Percentiles rank a stretch among this genome's conserved stretches.
phyloP scores from a whole-genome alignment of 2,113 vertebrate genomes.

The Lanius collurio region DNA sequence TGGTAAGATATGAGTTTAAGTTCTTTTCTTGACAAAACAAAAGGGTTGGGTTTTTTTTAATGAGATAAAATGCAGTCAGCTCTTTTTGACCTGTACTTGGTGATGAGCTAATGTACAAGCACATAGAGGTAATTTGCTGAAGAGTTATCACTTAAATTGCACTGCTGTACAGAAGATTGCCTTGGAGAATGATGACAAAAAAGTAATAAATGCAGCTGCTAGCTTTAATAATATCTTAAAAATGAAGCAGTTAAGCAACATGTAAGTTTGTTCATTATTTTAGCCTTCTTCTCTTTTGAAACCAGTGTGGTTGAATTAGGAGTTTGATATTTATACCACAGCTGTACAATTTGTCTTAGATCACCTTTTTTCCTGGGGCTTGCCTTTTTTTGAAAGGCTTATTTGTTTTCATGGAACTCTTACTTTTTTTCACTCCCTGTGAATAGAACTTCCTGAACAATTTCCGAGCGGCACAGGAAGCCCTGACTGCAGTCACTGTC shows the following conservation, averaged over 20 bases:
- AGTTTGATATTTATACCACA: not conserved
- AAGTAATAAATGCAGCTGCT: not conserved
- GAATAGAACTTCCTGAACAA: constrained; percentile 87
- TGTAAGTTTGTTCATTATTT: not conserved
- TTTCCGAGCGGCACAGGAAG: constrained; percentile 88
- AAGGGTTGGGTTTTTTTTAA: not conserved
- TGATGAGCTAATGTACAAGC: not conserved
- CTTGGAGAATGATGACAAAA: not conserved
- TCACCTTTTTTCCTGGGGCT: not conserved
- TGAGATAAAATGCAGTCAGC: not conserved
- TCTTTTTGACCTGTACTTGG: not conserved
- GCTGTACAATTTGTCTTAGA: not conserved
- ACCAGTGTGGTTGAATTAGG: not conserved
- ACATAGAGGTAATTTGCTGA: not conserved
- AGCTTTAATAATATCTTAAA: not conserved
- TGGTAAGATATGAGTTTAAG: constrained; percentile 78
- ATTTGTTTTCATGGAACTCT: not conserved
- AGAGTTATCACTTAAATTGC: not conserved
- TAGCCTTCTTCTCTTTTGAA: not conserved
- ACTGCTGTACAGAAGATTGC: not conserved
- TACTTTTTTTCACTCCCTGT: not conserved
- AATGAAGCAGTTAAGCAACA: not conserved
- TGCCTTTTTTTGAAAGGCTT: not conserved
- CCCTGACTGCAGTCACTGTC: constrained; percentile 84
- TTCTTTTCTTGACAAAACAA: not conserved